Evolutionary conservation across 2,888 invertebrate species (phyloP).

Genomic region (Caenorhabditis macrosperma): DNA sequence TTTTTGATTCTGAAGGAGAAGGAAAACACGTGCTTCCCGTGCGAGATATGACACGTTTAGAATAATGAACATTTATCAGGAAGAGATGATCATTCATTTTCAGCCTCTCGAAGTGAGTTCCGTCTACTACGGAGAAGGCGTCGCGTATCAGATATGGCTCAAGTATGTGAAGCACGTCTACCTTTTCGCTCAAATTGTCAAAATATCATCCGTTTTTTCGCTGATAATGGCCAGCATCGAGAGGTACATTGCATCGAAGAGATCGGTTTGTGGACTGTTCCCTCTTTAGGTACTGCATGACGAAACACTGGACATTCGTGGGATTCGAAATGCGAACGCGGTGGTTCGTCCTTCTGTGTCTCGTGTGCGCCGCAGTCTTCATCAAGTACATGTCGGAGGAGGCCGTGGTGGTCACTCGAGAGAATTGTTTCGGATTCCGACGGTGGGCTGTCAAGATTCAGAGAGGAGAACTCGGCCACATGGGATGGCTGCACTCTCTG

Average conservation of each 20-base stretch:
- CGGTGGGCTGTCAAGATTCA: constrained; percentile 58
- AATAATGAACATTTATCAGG: not conserved
- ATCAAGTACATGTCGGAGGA: constrained; percentile 75
- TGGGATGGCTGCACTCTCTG: constrained; percentile 62
- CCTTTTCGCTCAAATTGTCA: constrained; percentile 76
- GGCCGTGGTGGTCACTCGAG: constrained; percentile 59
- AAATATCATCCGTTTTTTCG: constrained; percentile 78
- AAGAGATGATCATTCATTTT: constrained; percentile 25
- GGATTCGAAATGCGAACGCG: constrained; percentile 77
- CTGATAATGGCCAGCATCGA: constrained; percentile 78
- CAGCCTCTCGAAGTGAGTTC: constrained; percentile 76
- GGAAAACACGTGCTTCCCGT: constrained; percentile 8
- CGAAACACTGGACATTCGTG: constrained; percentile 79
- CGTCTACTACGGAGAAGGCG: constrained; percentile 70
- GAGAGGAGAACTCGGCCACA: constrained; percentile 45
- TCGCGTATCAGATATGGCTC: constrained; percentile 72
- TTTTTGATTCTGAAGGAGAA: constrained; percentile 6
- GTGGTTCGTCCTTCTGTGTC: constrained; percentile 74
- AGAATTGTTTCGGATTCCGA: constrained; percentile 62
- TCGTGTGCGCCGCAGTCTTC: constrained; percentile 68
- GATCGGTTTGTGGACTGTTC: too few species aligned
- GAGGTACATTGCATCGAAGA: constrained; percentile 66
- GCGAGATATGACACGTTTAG: not conserved
- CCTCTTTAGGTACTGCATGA: constrained; percentile 69
- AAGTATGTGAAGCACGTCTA: constrained; percentile 63